Conservation (phyloP, 1,140 invertebrate species). For the Pollicipes pollicipes region DNA sequence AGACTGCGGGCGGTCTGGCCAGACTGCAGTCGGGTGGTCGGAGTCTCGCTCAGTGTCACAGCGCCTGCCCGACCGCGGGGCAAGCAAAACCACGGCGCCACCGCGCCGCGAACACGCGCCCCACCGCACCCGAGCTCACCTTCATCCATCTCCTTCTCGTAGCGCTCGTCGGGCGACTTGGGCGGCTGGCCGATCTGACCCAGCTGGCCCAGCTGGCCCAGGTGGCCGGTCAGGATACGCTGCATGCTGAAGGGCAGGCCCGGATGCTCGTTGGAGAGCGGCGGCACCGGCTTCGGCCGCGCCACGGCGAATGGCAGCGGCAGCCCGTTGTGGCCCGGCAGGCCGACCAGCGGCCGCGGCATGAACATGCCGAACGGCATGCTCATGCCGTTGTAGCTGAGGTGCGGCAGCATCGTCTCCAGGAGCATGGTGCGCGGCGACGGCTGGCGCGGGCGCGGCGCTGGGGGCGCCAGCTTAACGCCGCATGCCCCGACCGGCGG, state of each 20-base stretch:
- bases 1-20: too few relatives aligned
- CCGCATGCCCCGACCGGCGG: neutral
- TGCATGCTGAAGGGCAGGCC: neutral
- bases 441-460: neutral
- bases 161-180: neutral
- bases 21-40: too few relatives aligned
- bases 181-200: neutral
- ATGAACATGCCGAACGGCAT: neutral
- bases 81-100: too few relatives aligned
- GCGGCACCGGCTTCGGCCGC: neutral
- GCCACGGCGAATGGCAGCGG: neutral
- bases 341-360: neutral
- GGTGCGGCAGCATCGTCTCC: constrained; percentile 18
- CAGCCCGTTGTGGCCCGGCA: neutral
- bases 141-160: neutral
- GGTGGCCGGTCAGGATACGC: neutral
- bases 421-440: constrained; percentile 16
- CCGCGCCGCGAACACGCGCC: too few relatives aligned
- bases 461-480: neutral
- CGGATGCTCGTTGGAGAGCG: neutral
- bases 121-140: too few relatives aligned
- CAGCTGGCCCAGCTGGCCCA: neutral
- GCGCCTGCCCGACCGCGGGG: too few relatives aligned
- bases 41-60: too few relatives aligned
- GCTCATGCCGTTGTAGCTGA: constrained; percentile 12